Conservation (phyloP, 2,113 vertebrate species). For the Dicaeum eximium region DNA sequence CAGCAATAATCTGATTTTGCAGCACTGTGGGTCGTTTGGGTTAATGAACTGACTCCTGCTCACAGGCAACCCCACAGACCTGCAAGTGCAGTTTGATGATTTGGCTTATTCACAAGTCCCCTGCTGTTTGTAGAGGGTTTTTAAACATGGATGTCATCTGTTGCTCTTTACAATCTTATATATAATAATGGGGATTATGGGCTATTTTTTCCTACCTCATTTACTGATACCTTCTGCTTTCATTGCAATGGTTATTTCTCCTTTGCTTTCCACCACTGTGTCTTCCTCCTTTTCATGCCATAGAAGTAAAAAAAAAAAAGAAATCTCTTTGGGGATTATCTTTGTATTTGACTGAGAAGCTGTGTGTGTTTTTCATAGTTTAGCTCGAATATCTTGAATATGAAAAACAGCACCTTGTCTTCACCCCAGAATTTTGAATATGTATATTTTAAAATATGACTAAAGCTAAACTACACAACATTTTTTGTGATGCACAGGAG, state of each 20-base stretch:
- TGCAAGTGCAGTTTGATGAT: not conserved
- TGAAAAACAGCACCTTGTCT: not conserved
- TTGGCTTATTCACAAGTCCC: not conserved
- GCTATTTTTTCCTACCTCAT: not conserved
- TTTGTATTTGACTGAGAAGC: not conserved
- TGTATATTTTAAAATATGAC: not conserved
- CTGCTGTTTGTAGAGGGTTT: not conserved
- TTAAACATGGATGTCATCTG: not conserved
- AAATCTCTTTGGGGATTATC: not conserved
- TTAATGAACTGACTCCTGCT: slow-evolving; percentile 25
- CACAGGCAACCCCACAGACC: not conserved
- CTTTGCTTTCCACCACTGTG: rapidly evolving
- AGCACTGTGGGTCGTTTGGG: not conserved
- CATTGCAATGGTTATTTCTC: not conserved
- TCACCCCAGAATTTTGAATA: not conserved
- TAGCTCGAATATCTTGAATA: not conserved
- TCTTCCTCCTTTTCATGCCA: not conserved
- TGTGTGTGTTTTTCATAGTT: not conserved
- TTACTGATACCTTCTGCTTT: not conserved
- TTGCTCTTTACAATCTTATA: not conserved
- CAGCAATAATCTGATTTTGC: slow-evolving; percentile 9
- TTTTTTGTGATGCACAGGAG: not conserved
- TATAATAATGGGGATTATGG: not conserved
- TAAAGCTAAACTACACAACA: not conserved
- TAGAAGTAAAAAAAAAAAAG: not conserved